Base-by-base conservation (phyloP, 2,797 vertebrate genomes). In the Chromobotia macracanthus region DNA sequence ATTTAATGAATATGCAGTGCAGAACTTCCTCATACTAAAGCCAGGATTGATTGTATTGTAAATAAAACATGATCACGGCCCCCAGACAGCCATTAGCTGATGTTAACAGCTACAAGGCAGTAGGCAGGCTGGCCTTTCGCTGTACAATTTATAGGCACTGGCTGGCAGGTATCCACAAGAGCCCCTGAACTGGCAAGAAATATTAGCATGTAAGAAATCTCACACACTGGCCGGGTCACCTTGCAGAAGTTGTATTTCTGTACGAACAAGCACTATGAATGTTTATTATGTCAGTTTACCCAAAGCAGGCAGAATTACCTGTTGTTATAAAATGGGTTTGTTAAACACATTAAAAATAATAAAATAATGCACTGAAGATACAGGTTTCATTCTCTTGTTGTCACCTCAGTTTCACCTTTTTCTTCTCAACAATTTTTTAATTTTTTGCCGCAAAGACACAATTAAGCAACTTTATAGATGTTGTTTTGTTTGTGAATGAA, bases 261-360 rank as follows among this genome's bases (percentile, higher is more conserved):
- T 63, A 46, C 31, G 19, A 67, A 63, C 21, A 70, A 23, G 72
- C 51, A n/a, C 21, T 61, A 28, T 19, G 38, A 23, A 56, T 69
- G 66, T 19, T 41, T 63, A 41, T 41, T 3, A n/a, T 41, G 19
- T 38, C 28, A 53, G 28, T 25, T 53, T 35, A 64, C 72, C 28
- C 21, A 19, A 46, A 28, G 64, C 51, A 56, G 18, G 35, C 21
- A 25, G 9, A 23, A 61, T 16, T 9, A 31, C 18, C 6, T 56
- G 1, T 56, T n/a, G n/a, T n/a, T n/a, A n/a, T n/a, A n/a, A n/a
- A n/a, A n/a, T n/a, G n/a, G n/a, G n/a, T n/a, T n/a, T n/a, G n/a
- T n/a, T n/a, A n/a, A n/a, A n/a, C n/a, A n/a, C 73, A 77, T 69
- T 80, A 65, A 84, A 83, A 85, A 82, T 82, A 82, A n/a, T n/a